phyloP scores from a whole-genome alignment of 2,113 vertebrate species.

The Condylura cristata region DNA sequence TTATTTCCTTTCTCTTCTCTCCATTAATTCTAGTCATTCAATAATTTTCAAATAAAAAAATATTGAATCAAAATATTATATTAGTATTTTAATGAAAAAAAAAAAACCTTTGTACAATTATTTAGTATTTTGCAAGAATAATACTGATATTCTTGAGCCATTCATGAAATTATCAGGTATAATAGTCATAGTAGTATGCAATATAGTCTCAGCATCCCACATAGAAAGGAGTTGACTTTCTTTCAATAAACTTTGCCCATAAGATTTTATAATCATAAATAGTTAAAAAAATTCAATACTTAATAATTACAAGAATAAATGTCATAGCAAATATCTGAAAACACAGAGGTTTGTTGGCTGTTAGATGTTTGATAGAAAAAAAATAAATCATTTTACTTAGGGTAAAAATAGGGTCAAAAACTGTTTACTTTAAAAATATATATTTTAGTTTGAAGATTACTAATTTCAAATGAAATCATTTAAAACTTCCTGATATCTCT shows the following conservation, averaged over 20 bases:
- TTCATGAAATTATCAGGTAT: background rate
- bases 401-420: too few relatives aligned
- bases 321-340: background rate
- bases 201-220: background rate
- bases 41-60: background rate
- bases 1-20: background rate
- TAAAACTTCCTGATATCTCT: background rate
- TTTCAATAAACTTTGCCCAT: background rate
- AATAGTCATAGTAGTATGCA: background rate
- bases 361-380: background rate
- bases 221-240: background rate
- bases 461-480: background rate
- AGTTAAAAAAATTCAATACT: background rate
- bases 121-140: too few relatives aligned
- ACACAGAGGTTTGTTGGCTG: background rate
- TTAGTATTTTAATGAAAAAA: background rate
- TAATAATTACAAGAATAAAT: background rate
- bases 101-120: too few relatives aligned
- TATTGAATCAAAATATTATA: background rate
- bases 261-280: background rate
- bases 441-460: background rate
- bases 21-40: background rate
- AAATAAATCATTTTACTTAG: too few relatives aligned
- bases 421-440: too few relatives aligned
- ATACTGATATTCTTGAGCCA: background rate